These are phyloP conservation scores for Chouioia cunea DNA, from an alignment of 2,888 invertebrate species.

Conservation along the genomic window DNA sequence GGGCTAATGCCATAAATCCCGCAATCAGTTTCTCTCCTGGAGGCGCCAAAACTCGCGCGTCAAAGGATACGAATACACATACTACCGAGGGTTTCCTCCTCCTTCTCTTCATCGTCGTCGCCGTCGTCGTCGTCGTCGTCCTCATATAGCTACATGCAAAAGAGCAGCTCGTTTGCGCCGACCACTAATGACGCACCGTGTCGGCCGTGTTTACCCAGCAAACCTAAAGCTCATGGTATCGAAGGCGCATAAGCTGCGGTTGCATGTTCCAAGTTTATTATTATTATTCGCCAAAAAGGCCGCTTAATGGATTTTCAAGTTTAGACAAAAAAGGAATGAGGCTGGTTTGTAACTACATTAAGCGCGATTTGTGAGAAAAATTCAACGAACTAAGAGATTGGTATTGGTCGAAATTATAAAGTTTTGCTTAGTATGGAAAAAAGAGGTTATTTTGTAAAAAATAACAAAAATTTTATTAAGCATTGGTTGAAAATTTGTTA, in stretches of 20 bases:
- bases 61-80: constrained; percentile 13
- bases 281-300: no score
- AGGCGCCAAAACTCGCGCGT: constrained; percentile 29
- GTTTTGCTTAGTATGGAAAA: no score
- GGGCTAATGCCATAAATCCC: constrained; percentile 36
- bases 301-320: no score
- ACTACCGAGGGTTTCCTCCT: neutral
- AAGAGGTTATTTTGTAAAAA: no score
- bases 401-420: no score
- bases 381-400: no score
- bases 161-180: constrained; percentile 52
- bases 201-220: constrained; percentile 62
- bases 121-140: no score
- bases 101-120: neutral
- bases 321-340: neutral
- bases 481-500: no score
- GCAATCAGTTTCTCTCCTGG: constrained; percentile 39
- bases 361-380: no score
- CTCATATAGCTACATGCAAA: neutral
- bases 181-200: constrained; percentile 63
- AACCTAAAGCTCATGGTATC: constrained; percentile 52
- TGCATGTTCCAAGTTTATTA: constrained; percentile 41
- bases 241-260: constrained; percentile 38
- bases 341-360: no score
- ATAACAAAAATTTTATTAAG: no score